A percentile compares a stretch with the other conserved stretches of the same genome.
Evolutionary conservation across 2,888 invertebrate species (phyloP).

Genomic region (Eledona agricola): DNA sequence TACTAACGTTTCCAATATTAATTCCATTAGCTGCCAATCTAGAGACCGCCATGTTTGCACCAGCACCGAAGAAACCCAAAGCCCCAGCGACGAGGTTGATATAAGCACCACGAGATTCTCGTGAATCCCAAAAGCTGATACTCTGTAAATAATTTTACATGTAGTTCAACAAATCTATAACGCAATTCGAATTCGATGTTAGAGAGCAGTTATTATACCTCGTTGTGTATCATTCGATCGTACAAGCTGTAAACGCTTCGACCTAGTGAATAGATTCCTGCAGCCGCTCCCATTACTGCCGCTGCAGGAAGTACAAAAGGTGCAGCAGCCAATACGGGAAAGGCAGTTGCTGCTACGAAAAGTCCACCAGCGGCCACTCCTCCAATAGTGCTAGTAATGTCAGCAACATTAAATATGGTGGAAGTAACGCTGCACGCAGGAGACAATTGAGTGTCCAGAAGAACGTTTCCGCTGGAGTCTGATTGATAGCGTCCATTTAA

Average conservation of each 20-base stretch:
- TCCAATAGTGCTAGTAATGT: slow-evolving; percentile 50
- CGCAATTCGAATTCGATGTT: no score
- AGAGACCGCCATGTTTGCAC: slow-evolving; percentile 63
- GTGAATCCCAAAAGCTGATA: slow-evolving; percentile 58
- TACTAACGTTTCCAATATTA: slow-evolving; percentile 11
- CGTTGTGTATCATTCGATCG: slow-evolving; percentile 65
- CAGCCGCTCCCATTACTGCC: slow-evolving; percentile 54
- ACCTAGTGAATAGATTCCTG: slow-evolving; percentile 65
- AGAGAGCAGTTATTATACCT: slow-evolving; percentile 58
- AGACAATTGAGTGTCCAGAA: slow-evolving; percentile 50
- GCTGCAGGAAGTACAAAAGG: slow-evolving; percentile 63
- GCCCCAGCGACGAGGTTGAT: slow-evolving; percentile 68
- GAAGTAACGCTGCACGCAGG: slow-evolving; percentile 52
- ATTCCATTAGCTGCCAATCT: slow-evolving; percentile 62
- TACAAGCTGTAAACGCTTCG: slow-evolving; percentile 64
- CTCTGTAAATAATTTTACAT: slow-evolving; percentile 3
- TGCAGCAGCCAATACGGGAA: slow-evolving; percentile 47
- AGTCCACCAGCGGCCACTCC: slow-evolving; percentile 63
- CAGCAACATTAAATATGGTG: slow-evolving; percentile 49
- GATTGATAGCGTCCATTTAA: slow-evolving; percentile 61
- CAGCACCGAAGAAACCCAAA: slow-evolving; percentile 66
- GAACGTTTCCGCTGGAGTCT: slow-evolving; percentile 51
- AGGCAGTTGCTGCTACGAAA: slow-evolving; percentile 55
- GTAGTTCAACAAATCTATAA: neutral
- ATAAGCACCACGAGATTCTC: slow-evolving; percentile 69